Base-by-base conservation (phyloP, 2,113 vertebrate genomes). In the Ursus arctos region DNA sequence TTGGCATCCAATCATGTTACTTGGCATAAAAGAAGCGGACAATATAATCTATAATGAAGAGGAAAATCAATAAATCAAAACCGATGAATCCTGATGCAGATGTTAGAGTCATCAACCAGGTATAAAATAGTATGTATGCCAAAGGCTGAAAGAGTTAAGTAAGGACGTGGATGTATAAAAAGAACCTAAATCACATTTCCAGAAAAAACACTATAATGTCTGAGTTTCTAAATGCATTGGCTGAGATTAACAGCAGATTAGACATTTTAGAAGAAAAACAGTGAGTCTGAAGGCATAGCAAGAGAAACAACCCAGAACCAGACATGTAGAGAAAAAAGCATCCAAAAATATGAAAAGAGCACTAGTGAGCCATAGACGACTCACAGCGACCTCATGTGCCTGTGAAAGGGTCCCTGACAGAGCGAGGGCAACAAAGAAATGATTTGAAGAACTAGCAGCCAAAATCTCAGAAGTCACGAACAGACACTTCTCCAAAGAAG, bases 291-390 rank as follows among this genome's bases (percentile, higher is more conserved):
- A 81, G 80, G 26, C 65, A 55, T 3, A n/a, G n/a, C 1, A 15
- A 40, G 15, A 81, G 22, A 51, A 83, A n/a, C 71, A 53, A 59
- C 59, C 61, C 59, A 43, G 49, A 28, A 15, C 8, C 14, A 43
- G 40, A 28, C 59, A 53, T 11, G 21, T 43, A 53, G 14, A 28
- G 40, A 12, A 57, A 47, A 49, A n/a, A 55, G 26, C 36, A 22
- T 49, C 31, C 0, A 1, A 14, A 19, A 43, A 21, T 6, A 26
- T 7, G 31, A 13, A 4, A 43, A 21, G 77, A 36, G 33, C 43
- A 0, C 8, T 3, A 28, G 79, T 2, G 57, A 82, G 11, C 55
- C 10, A 0, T 0, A 9, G 67, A 28, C 2, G 4, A 15, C 24
- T 33, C 9, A 13, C 1, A 6, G 53, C 26, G 6, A 8, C 5